A percentile compares a stretch with the other conserved stretches of the same genome.
Evolutionary conservation across 2,797 vertebrate genomes (phyloP).

Genomic region (Spinus olivaceus): DNA sequence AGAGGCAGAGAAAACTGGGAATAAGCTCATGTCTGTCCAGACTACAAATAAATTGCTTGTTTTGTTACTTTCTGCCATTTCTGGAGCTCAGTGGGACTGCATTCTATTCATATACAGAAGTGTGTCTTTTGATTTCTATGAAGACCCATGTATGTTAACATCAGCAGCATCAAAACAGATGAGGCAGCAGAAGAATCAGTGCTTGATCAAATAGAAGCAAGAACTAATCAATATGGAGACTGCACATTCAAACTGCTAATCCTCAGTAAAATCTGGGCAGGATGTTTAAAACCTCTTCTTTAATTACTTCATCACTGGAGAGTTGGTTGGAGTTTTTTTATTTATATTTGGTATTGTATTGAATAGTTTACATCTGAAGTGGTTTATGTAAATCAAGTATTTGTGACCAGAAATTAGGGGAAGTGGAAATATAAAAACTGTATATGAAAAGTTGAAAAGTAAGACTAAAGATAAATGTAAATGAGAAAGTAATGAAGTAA

Average conservation of each 20-base stretch:
- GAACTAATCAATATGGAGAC: background rate
- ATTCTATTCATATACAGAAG: background rate
- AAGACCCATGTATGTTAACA: background rate
- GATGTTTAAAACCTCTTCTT: background rate
- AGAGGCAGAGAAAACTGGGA: background rate
- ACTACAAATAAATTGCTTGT: background rate
- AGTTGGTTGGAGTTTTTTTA: background rate
- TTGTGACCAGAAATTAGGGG: background rate
- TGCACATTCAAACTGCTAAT: background rate
- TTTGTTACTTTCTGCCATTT: background rate
- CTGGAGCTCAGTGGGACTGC: background rate
- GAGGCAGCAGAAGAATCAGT: background rate
- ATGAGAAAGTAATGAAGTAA: background rate
- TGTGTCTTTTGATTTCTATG: background rate
- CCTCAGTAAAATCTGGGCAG: background rate
- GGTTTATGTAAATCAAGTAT: background rate
- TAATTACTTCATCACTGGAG: background rate
- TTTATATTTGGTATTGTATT: background rate
- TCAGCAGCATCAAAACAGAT: background rate
- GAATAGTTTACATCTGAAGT: background rate
- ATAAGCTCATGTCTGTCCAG: background rate
- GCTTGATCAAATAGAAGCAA: background rate
- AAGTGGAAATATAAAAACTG: background rate
- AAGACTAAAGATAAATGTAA: background rate
- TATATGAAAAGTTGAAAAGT: background rate